phyloP scores from a whole-genome alignment of 2,113 vertebrate species.

The Cariama cristata region DNA sequence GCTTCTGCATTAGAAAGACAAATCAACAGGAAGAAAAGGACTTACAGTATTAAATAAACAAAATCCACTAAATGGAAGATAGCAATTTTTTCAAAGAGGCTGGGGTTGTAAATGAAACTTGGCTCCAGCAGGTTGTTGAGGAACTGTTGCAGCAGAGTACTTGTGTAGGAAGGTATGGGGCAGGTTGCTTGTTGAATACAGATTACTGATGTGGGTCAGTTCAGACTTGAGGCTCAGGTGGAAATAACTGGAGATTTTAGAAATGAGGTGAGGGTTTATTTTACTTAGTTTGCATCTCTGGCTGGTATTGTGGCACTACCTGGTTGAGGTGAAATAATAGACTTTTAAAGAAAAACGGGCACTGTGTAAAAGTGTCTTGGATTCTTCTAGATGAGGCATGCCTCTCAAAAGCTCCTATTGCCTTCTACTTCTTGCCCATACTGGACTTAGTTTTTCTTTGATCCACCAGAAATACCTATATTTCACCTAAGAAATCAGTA shows the following conservation, averaged over 20 bases:
- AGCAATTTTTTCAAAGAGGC: constrained; percentile 4
- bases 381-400: background rate
- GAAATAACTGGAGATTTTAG: background rate
- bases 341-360: background rate
- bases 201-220: background rate
- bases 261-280: background rate
- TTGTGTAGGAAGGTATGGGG: background rate
- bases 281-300: background rate
- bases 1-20: constrained; percentile 52
- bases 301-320: background rate
- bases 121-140: background rate
- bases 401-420: background rate
- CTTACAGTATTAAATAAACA: constrained; percentile 56
- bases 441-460: background rate
- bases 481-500: background rate
- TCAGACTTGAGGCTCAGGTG: background rate
- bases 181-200: background rate
- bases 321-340: background rate
- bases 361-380: background rate
- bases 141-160: background rate
- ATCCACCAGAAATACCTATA: background rate
- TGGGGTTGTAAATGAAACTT: background rate
- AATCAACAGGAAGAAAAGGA: constrained; percentile 47
- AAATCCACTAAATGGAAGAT: constrained; percentile 17
- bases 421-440: background rate